These are phyloP conservation scores for Cheilosia vernalis DNA, from an alignment of 2,888 invertebrate genomes.

Conservation along the genomic window DNA sequence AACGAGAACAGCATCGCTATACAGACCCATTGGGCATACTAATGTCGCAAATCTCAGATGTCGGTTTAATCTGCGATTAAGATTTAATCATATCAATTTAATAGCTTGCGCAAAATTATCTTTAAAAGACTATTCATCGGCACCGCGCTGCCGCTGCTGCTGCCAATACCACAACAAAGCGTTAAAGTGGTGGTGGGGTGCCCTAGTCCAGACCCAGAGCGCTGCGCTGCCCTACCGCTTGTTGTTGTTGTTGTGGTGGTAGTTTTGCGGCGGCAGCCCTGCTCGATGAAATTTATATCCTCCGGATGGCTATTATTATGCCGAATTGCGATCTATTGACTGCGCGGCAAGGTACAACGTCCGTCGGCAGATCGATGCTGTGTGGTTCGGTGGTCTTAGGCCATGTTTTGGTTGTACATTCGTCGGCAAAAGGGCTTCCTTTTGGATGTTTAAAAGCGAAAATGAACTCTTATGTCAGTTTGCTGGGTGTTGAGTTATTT, in stretches of 20 bases:
- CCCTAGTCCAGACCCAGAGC: slow-evolving; percentile 4
- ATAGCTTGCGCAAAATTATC: slow-evolving; percentile 73
- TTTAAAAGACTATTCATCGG: slow-evolving; percentile 71
- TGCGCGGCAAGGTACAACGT: slow-evolving; percentile 35
- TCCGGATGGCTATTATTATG: slow-evolving; percentile 73
- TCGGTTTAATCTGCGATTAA: slow-evolving; percentile 74
- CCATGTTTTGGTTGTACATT: slow-evolving; percentile 59
- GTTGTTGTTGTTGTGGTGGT: slow-evolving; percentile 9
- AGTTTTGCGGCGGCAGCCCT: slow-evolving; percentile 29
- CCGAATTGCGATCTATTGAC: slow-evolving; percentile 75
- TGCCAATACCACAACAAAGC: background rate
- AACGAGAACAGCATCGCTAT: slow-evolving; percentile 31
- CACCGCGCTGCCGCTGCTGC: slow-evolving; percentile 45
- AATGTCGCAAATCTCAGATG: slow-evolving; percentile 75
- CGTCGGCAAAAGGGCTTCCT: slow-evolving; percentile 63
- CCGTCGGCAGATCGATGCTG: slow-evolving; percentile 3
- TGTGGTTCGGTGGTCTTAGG: slow-evolving; percentile 48
- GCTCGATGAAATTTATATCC: slow-evolving; percentile 73
- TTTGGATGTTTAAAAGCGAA: slow-evolving; percentile 68
- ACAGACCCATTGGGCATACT: slow-evolving; percentile 68
- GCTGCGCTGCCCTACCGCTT: slow-evolving; percentile 43
- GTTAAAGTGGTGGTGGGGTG: background rate
- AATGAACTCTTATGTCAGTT: slow-evolving; percentile 73
- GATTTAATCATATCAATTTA: slow-evolving; percentile 75
- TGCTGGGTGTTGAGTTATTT: slow-evolving; percentile 69